Conservation (phyloP, 2,113 vertebrate genomes). For the Cepphus grylle region DNA sequence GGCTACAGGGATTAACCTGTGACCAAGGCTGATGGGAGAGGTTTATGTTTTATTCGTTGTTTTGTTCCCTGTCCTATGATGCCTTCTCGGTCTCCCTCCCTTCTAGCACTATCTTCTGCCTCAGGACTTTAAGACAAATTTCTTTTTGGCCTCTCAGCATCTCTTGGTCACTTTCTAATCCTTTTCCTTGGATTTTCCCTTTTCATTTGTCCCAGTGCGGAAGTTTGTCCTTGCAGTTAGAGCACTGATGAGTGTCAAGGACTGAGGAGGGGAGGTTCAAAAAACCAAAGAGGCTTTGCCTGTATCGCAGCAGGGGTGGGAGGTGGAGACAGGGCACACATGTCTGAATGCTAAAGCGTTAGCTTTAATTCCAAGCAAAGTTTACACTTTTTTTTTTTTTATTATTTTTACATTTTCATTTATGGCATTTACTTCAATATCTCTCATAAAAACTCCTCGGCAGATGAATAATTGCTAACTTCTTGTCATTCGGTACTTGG, state of each 20-base stretch:
- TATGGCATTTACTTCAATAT: neutral
- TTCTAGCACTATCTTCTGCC: fast-evolving
- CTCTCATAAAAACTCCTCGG: neutral
- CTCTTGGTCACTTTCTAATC: neutral
- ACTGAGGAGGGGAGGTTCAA: neutral
- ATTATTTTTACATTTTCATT: neutral
- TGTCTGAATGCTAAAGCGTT: neutral
- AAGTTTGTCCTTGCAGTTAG: neutral
- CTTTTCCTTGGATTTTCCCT: neutral
- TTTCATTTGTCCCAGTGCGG: neutral
- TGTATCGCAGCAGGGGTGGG: neutral
- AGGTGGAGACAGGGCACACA: too few relatives aligned
- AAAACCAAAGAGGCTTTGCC: neutral
- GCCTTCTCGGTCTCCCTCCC: neutral
- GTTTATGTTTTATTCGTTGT: neutral
- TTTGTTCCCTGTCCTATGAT: neutral
- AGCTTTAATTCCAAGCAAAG: neutral
- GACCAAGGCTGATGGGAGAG: neutral
- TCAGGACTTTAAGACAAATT: neutral
- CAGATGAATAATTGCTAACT: neutral
- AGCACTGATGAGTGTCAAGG: neutral
- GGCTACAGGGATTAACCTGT: neutral
- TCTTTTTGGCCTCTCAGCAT: neutral
- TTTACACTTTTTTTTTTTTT: neutral
- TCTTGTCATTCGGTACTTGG: neutral